A percentile compares a stretch with the other conserved stretches of the same genome.
These are phyloP conservation scores for Drosophila triauraria DNA, from an alignment of 1,140 invertebrate species.

Conservation along the genomic window DNA sequence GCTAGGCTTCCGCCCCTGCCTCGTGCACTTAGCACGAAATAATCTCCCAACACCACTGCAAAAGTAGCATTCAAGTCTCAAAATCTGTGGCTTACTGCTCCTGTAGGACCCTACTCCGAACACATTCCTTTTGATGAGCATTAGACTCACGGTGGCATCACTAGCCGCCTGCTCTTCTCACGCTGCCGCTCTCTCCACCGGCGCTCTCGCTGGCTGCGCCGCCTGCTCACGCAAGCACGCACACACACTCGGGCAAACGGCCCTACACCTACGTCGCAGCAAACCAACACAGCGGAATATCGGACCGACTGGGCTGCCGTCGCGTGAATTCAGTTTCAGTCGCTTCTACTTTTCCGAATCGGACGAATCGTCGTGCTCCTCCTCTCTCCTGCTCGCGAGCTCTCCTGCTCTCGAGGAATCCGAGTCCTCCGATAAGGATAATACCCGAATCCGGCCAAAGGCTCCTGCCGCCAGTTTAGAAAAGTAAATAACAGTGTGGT, in stretches of 20 bases:
- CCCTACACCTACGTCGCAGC: slow-evolving; percentile 24
- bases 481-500: slow-evolving; percentile 28
- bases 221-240: slow-evolving; percentile 20
- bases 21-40: not conserved
- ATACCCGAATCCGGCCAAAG: not conserved
- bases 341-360: slow-evolving; percentile 35
- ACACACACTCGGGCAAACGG: slow-evolving; percentile 2
- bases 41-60: fast-evolving
- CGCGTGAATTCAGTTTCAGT: slow-evolving; percentile 33
- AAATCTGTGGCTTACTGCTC: not conserved
- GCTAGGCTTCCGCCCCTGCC: not conserved
- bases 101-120: not conserved
- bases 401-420: slow-evolving; percentile 10
- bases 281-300: slow-evolving; percentile 1
- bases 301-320: slow-evolving; percentile 23
- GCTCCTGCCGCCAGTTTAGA: not conserved
- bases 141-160: slow-evolving; percentile 35
- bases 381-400: slow-evolving; percentile 19
- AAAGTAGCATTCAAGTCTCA: not conserved
- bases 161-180: slow-evolving; percentile 28
- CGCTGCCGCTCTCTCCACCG: slow-evolving; percentile 22
- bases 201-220: slow-evolving; percentile 47
- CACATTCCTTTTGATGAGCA: not conserved
- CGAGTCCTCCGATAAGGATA: slow-evolving; percentile 29
- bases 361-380: slow-evolving; percentile 30